A percentile compares a stretch with the other conserved stretches of the same genome.
Evolutionary conservation across 2,888 invertebrate species (phyloP).

Genomic region (Oscheius sp.): DNA sequence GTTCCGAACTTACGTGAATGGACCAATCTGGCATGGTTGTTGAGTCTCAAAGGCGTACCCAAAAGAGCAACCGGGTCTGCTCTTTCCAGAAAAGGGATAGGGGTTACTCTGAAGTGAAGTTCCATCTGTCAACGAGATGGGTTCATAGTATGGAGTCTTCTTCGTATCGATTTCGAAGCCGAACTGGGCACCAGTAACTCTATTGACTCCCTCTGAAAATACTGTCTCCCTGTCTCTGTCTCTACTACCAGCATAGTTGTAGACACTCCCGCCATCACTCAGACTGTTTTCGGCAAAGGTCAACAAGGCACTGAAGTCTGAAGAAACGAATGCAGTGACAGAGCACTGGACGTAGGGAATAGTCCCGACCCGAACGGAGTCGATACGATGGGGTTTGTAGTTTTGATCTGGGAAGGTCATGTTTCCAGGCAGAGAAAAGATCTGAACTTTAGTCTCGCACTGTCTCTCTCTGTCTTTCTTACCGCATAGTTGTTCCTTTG

Average conservation of each 20-base stretch:
- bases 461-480: neutral
- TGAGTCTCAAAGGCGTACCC: neutral
- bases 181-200: neutral
- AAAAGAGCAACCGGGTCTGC: neutral
- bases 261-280: neutral
- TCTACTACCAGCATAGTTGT: neutral
- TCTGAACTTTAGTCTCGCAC: no score
- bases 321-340: slow-evolving; percentile 1
- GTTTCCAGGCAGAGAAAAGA: no score
- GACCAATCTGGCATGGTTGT: neutral
- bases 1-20: neutral
- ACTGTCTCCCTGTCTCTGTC: no score
- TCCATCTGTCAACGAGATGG: no score
- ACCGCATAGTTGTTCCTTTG: neutral
- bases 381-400: neutral
- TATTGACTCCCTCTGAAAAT: slow-evolving; percentile 5
- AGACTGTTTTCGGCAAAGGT: neutral
- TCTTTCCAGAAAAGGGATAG: no score
- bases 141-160: no score
- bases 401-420: no score
- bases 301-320: neutral
- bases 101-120: no score
- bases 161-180: neutral
- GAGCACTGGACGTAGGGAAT: neutral
- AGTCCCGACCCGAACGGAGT: neutral